These are phyloP conservation scores for Lampris megalopsis DNA, from an alignment of 2,113 vertebrate species.

Conservation along the genomic window DNA sequence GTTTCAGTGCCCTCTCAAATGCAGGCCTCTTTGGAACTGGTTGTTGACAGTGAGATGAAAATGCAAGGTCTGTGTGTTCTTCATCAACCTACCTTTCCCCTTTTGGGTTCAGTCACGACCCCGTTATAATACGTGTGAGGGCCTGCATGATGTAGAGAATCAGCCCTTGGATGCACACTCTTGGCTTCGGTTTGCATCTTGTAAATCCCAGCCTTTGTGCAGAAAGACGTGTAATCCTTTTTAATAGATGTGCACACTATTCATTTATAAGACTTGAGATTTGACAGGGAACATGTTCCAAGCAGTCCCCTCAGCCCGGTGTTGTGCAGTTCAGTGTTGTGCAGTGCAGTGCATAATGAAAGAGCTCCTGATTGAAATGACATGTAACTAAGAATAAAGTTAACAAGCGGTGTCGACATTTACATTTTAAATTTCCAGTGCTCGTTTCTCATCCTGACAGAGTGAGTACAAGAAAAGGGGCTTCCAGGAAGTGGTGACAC, in stretches of 20 bases:
- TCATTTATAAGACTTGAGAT: background rate
- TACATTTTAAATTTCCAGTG: background rate
- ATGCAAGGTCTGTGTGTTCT: too few species aligned
- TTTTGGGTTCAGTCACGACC: too few species aligned
- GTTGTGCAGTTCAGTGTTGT: constrained; percentile 16
- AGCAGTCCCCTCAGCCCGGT: background rate
- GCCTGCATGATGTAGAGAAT: too few species aligned
- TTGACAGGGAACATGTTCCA: constrained; percentile 6
- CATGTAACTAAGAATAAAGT: background rate
- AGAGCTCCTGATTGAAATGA: background rate
- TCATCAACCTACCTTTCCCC: too few species aligned
- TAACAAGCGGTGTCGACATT: background rate
- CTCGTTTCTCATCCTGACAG: constrained; percentile 69
- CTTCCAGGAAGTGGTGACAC: constrained; percentile 97
- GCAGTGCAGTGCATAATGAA: background rate
- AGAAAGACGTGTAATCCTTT: background rate
- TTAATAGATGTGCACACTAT: background rate
- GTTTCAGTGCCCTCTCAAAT: too few species aligned
- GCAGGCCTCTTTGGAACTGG: too few species aligned
- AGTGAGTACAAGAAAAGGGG: constrained; percentile 93
- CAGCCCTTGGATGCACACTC: too few species aligned
- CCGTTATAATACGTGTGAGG: too few species aligned
- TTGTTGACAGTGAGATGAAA: too few species aligned
- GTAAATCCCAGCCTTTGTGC: background rate
- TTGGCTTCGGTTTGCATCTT: too few species aligned